Base-by-base conservation (phyloP, 2,888 invertebrate genomes). In the Molorchus minor region DNA sequence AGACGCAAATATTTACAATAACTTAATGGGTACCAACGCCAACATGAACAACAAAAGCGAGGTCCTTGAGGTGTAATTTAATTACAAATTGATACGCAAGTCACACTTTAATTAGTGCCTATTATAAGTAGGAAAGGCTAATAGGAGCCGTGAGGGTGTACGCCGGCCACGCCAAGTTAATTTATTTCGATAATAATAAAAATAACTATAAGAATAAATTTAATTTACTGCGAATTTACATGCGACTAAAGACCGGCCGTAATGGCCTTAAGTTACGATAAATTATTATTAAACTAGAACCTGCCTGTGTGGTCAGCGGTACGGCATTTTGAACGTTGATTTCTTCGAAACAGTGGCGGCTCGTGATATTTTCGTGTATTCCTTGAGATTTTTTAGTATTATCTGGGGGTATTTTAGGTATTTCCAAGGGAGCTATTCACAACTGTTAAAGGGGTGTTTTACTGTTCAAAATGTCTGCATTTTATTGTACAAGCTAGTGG, bases 201-300 rank as follows among this genome's bases (percentile, higher is more conserved):
- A 43, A 47, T 47, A 46, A 61, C 54, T 40, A 61, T 47, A 33
- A 35, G 56, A 51, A 53, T 61, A 53, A 56, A 61, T 56, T 56
- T 43, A 52, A 56, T 55, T 51, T 54, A 41, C 30, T 20, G 41
- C 44, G 58, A 43, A 49, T 58, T 43, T 54, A 58, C 58, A 54
- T 43, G 45, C 45, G 30, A 17, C 45, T 16, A 17, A 15, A 5
- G 30, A 16, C 17, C 16, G 33, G 17, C n/a, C n/a, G n/a, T 45
- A 45, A 45, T 45, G 45, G 33, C 12, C 45, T 13, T 21, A 7
- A 8, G 21, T 30, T n/a, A 45, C 45, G 16, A 45, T 45, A 45
- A 45, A 45, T 45, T 45, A 30, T 30, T 17, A 30, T 45, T 45
- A 33, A 45, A 45, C 30, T 30, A 45, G 45, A 15, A 33, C 30